These are phyloP conservation scores for Cyphomyrmex costatus DNA, from an alignment of 1,140 invertebrate genomes.

Conservation along the genomic window DNA sequence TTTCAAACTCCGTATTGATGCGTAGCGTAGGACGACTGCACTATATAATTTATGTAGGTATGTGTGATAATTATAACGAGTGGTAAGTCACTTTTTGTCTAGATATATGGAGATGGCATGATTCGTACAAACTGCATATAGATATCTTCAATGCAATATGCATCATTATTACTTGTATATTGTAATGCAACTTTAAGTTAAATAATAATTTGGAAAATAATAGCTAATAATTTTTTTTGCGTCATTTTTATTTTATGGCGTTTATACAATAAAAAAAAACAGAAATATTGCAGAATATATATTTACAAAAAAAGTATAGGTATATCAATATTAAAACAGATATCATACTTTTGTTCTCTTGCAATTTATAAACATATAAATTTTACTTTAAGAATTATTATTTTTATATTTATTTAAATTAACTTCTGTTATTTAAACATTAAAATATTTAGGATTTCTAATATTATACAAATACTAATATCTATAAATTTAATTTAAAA, in stretches of 20 bases:
- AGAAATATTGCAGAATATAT: neutral
- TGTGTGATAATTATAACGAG: conserved; percentile 51
- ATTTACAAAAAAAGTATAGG: neutral
- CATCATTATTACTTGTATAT: neutral
- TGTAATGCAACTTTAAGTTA: neutral
- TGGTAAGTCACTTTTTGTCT: conserved; percentile 4
- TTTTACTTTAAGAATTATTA: neutral
- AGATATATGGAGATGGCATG: neutral
- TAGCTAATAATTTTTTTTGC: neutral
- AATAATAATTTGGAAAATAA: neutral
- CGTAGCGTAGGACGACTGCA: conserved; percentile 11
- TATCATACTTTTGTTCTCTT: neutral
- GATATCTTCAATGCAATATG: conserved; percentile 5
- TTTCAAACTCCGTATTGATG: conserved; percentile 30
- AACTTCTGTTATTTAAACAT: neutral
- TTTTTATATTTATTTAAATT: neutral
- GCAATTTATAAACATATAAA: neutral
- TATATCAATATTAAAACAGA: neutral
- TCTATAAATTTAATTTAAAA: neutral
- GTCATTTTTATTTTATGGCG: neutral
- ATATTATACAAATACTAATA: neutral
- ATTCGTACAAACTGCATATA: neutral
- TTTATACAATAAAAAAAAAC: neutral
- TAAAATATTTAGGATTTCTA: neutral
- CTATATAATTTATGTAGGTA: conserved; percentile 47